Evolutionary conservation across 2,888 invertebrate genomes (phyloP).

Genomic region (Nephrotoma flavescens): DNA sequence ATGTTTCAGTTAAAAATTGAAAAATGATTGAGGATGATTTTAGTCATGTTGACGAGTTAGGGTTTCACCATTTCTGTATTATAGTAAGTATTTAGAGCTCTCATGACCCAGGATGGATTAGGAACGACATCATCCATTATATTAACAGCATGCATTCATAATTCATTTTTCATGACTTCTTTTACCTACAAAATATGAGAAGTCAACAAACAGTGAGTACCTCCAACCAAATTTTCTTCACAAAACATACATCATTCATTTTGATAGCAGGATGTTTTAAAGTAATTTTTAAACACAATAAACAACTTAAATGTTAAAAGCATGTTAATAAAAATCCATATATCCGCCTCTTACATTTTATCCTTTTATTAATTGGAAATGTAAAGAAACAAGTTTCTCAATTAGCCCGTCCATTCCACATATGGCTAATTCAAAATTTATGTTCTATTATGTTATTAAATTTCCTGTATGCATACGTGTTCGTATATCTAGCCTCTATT

Average conservation of each 20-base stretch:
- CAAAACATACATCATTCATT: no score
- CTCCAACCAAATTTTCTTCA: no score
- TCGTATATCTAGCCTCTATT: not conserved
- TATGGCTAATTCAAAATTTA: not conserved
- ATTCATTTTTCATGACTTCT: no score
- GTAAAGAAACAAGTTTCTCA: not conserved
- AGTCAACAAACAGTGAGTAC: no score
- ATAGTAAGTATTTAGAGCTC: no score
- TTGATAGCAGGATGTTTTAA: not conserved
- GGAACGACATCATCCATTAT: no score
- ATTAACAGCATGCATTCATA: no score
- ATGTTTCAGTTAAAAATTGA: no score
- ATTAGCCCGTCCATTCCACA: not conserved
- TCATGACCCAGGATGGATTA: no score
- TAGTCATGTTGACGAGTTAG: no score
- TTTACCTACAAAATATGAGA: no score
- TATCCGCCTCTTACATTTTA: not conserved
- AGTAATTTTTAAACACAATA: not conserved
- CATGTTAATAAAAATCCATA: not conserved
- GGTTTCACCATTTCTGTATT: rapidly evolving
- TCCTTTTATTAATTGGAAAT: not conserved
- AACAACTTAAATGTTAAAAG: not conserved
- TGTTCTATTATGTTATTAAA: not conserved
- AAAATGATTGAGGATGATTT: no score
- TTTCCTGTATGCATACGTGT: not conserved